Base-by-base conservation (phyloP, 2,113 vertebrate species). In the Malurus elegans region DNA sequence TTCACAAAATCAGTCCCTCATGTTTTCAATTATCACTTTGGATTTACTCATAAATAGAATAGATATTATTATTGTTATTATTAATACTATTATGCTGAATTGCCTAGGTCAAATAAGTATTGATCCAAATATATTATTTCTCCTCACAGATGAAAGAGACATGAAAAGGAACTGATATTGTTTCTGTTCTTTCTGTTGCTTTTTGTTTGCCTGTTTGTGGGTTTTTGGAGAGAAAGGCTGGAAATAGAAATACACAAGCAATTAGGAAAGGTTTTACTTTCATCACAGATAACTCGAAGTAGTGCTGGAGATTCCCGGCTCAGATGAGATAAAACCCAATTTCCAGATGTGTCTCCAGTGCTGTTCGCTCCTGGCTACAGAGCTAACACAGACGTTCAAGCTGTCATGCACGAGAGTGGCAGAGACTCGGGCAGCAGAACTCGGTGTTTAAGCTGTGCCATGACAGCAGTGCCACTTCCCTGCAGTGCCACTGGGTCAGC, bases 281-380 rank as follows among this genome's bases (percentile, higher is more conserved):
- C 67, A 78, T 90, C 71, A 38, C 64, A 73, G 93, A 88, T 95
- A 94, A 95, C 81, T 88, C 6, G 10, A 92, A 89, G 84, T 91
- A 74, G 71, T 29, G 32, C 57, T 88, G 66, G 90, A 94, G 95
- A 95, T 90, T 70, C 53, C 2, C 2, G 50, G 54, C 90, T 94
- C 73, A 90, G 95, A 95, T 94, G 95, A 93, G 85, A 90, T 86
- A 96, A 96, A 92, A 81, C 69, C 83, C 91, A 80, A 74, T 94
- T 96, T 91, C 92, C 94, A 88, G 79, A 78, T 69, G 74, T 24
- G 24, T 48, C 79, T 86, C 44, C 47, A 40, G 7, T 1, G 13
- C 11, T 60, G 83, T 8, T 3, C 0, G 29, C 94, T 95, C 57
- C 92, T 93, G 88, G 86, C 86, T 96, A 58, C 86, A 24, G 8